Conservation (phyloP, 1,140 invertebrate species). For the Drosophila ohnishii region DNA sequence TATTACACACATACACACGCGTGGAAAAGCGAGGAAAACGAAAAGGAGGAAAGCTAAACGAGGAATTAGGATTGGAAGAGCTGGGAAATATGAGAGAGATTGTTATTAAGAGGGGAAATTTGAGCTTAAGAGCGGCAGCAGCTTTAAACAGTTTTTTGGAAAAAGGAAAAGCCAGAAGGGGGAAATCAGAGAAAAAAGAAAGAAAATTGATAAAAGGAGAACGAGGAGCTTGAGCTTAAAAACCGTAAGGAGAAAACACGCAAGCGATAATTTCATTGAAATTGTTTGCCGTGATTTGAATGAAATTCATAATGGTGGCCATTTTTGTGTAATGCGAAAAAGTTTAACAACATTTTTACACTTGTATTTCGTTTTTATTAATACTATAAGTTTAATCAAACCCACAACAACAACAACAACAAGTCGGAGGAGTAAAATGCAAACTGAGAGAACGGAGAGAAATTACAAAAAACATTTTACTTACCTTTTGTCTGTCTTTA, state of each 20-base stretch:
- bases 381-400: slow-evolving; percentile 64
- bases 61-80: slow-evolving; percentile 1
- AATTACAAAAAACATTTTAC: slow-evolving; percentile 42
- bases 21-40: slow-evolving; percentile 22
- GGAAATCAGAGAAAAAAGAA: slow-evolving; percentile 2
- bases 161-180: neutral
- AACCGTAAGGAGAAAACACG: slow-evolving; percentile 48
- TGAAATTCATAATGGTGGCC: slow-evolving; percentile 83
- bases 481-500: slow-evolving; percentile 50
- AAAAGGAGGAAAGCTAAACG: slow-evolving; percentile 11
- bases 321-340: slow-evolving; percentile 77
- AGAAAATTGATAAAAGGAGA: neutral
- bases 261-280: slow-evolving; percentile 72
- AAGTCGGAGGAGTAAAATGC: slow-evolving; percentile 37
- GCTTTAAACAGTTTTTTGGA: slow-evolving; percentile 50
- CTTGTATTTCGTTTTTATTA: slow-evolving; percentile 80
- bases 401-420: slow-evolving; percentile 40
- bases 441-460: slow-evolving; percentile 31
- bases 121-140: slow-evolving; percentile 63
- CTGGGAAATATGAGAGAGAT: neutral
- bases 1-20: slow-evolving; percentile 43
- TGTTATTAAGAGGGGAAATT: slow-evolving; percentile 27
- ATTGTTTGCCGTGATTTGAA: slow-evolving; percentile 82
- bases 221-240: slow-evolving; percentile 15
- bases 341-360: slow-evolving; percentile 74